Percentiles rank a stretch among this genome's conserved stretches.
Conservation (phyloP, 2,888 invertebrate species). For the Alsophila aescularia region DNA sequence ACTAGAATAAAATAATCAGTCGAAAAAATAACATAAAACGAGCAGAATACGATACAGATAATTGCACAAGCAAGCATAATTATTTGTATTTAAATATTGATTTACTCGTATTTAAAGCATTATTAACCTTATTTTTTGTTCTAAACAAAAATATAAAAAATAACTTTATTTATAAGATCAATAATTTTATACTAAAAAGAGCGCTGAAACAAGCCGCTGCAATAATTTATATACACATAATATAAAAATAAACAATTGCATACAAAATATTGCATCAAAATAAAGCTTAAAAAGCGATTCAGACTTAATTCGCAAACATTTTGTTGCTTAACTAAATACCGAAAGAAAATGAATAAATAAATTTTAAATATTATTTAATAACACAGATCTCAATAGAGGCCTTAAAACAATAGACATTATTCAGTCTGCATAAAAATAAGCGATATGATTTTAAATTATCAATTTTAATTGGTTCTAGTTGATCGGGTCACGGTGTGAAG, state of each 20-base stretch:
- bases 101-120: neutral
- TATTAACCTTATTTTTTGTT: neutral
- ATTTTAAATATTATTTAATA: neutral
- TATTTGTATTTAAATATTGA: constrained; percentile 24
- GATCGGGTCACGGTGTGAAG: too few relatives aligned
- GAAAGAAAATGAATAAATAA: neutral
- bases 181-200: neutral
- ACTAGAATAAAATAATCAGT: constrained; percentile 18
- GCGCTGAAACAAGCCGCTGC: constrained; percentile 7
- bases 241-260: constrained; percentile 13
- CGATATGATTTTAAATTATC: neutral
- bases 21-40: constrained; percentile 18
- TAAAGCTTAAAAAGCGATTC: constrained; percentile 35
- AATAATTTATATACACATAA: constrained; percentile 17
- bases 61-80: constrained; percentile 34
- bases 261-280: constrained; percentile 32
- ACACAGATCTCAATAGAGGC: constrained; percentile 10
- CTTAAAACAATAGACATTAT: neutral
- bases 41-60: constrained; percentile 22
- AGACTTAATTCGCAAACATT: constrained; percentile 19
- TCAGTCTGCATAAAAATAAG: neutral
- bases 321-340: constrained; percentile 8
- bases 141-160: neutral
- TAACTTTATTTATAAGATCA: neutral
- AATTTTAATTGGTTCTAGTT: neutral